Conservation (phyloP, 1,140 invertebrate species). For the Drosophila baimaii region DNA sequence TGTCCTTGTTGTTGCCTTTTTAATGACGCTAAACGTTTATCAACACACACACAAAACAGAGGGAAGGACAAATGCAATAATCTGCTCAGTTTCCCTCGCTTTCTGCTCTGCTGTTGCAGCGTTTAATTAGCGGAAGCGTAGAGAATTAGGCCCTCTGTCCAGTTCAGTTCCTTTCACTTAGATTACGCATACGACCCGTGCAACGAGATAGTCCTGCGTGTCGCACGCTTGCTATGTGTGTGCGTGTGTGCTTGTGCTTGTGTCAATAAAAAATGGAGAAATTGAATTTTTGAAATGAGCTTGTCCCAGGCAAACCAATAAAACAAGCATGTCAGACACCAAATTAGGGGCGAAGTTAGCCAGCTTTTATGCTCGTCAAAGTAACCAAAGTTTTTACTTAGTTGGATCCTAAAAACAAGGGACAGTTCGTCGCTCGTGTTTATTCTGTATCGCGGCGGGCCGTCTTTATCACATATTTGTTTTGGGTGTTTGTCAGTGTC, state of each 20-base stretch:
- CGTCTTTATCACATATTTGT: conserved; percentile 77
- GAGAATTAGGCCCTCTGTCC: conserved; percentile 49
- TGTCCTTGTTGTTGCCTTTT: conserved; percentile 52
- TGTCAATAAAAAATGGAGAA: conserved; percentile 11
- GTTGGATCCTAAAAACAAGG: conserved; percentile 28
- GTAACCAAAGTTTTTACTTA: conserved; percentile 71
- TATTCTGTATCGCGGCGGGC: conserved; percentile 34
- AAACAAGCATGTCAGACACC: conserved; percentile 49
- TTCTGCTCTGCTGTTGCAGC: conserved; percentile 28
- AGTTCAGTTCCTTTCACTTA: conserved; percentile 17
- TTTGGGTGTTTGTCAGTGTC: conserved; percentile 69
- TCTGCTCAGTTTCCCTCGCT: conserved; percentile 47
- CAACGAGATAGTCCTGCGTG: background rate
- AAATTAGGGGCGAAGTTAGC: conserved; percentile 46
- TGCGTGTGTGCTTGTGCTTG: background rate
- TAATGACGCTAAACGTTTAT: conserved; percentile 79
- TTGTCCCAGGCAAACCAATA: conserved; percentile 43
- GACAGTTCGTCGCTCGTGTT: conserved; percentile 49
- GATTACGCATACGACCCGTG: conserved; percentile 52
- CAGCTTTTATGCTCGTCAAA: conserved; percentile 33
- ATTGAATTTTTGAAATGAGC: conserved; percentile 42
- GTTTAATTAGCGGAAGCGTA: conserved; percentile 73
- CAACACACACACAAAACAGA: conserved; percentile 60
- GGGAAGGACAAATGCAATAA: conserved; percentile 67
- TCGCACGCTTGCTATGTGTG: background rate